A percentile compares a stretch with the other conserved stretches of the same genome.
Evolutionary conservation across 1,140 invertebrate species (phyloP).

Genomic region (Chymomyza costata): DNA sequence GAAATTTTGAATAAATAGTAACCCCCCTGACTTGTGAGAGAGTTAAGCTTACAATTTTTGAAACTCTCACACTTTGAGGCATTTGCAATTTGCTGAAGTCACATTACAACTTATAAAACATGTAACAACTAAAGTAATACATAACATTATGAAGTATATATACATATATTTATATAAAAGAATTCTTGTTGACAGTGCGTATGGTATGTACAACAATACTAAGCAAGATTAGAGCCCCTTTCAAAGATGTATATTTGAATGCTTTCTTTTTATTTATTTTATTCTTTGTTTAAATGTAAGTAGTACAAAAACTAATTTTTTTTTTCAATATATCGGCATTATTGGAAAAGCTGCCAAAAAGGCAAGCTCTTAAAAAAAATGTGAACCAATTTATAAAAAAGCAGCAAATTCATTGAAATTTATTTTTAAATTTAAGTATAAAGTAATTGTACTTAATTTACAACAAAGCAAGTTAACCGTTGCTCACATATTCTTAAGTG

Average conservation of each 20-base stretch:
- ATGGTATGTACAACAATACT: too few species aligned
- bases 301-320: too few species aligned
- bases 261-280: too few species aligned
- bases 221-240: too few species aligned
- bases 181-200: slow-evolving; percentile 59
- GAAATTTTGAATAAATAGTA: slow-evolving; percentile 1
- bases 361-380: too few species aligned
- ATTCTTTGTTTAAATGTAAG: too few species aligned
- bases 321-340: too few species aligned
- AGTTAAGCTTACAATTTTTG: slow-evolving; percentile 14
- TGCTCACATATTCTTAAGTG: slow-evolving; percentile 34
- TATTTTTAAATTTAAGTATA: too few species aligned
- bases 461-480: slow-evolving; percentile 28
- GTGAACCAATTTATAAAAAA: too few species aligned
- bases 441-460: slow-evolving; percentile 73
- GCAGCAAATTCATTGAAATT: too few species aligned
- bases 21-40: slow-evolving; percentile 4
- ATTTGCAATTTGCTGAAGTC: background rate
- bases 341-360: too few species aligned
- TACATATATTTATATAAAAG: slow-evolving; percentile 22
- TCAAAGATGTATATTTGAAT: too few species aligned
- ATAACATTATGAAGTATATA: background rate
- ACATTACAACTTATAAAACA: background rate
- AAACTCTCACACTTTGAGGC: background rate
- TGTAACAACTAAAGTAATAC: background rate